Evolutionary conservation across 2,113 vertebrate genomes (phyloP), one percentile per base, ranked within the genome.

Genomic region (Vicugna pacos): DNA sequence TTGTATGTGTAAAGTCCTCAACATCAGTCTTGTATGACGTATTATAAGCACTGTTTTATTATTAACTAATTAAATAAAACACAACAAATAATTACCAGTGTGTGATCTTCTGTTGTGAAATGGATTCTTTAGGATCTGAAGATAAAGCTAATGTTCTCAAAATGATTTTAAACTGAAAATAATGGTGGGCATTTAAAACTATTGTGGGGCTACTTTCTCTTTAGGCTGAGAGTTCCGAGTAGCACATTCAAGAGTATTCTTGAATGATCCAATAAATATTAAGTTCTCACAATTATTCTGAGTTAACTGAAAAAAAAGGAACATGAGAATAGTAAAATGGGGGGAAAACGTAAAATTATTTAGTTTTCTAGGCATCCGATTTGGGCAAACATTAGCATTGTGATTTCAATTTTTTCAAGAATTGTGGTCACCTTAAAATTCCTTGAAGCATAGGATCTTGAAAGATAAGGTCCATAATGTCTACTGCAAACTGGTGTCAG

Each of bases 91-190:
- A 54, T 79, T 81, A 60, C 26, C 19, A 93, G 17, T 35, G 38
- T 50, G 72, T 48, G 26, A 89, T 56, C 32, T 80, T 79, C 11
- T 58, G 50, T n/a, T 91, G 42, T 56, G 13, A 77, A 65, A 79
- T 22, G 75, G 32, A 67, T 50, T 69, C 4, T 77, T 84, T 42
- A 85, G 54, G 16, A 69, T 60, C 1, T 67, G 2, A 91, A 85
- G 22, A 60, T 69, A 95, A 92, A 72, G 1, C 6, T 91, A 89
- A 54, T n/a, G 17, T 52, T 93, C 35, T 84, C 24, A 89, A 67
- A 96, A 88, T 48, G 8, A 93, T 52, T 89, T 92, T 56, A 62
- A 80, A 56, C 42, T 86, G 79, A 92, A 95, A 93, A 86, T 85
- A 92, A 80, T 35, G 64, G 1, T 94, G 32, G 42, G 2, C 7